A percentile compares a stretch with the other conserved stretches of the same genome.
These are phyloP conservation scores for Adoxophyes honmai DNA, from an alignment of 1,140 invertebrate genomes.

Conservation along the genomic window DNA sequence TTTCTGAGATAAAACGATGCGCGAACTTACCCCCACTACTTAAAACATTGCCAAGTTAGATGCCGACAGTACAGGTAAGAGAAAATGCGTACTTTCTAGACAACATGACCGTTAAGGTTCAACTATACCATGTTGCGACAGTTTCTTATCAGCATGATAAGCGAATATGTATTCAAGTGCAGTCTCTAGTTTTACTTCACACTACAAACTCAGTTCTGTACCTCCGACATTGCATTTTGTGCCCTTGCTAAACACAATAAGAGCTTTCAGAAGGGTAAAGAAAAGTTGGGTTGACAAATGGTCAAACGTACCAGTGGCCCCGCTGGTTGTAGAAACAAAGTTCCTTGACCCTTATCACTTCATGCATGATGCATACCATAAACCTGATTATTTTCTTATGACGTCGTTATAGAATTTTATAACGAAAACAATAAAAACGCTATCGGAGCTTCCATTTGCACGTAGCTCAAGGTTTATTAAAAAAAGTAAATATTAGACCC, in stretches of 20 bases:
- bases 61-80: too few species aligned
- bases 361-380: constrained; percentile 35
- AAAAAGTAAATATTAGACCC: not conserved
- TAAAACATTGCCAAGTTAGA: too few species aligned
- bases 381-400: constrained; percentile 28
- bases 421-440: constrained; percentile 6
- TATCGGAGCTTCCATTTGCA: not conserved
- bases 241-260: constrained; percentile 28
- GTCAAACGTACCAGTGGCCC: constrained; percentile 53
- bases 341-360: constrained; percentile 32
- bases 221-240: constrained; percentile 21
- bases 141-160: constrained; percentile 62
- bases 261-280: constrained; percentile 19
- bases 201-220: constrained; percentile 6
- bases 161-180: constrained; percentile 61
- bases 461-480: not conserved
- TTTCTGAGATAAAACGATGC: too few species aligned
- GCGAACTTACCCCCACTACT: too few species aligned
- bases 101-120: not conserved
- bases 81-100: not conserved
- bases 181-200: constrained; percentile 35
- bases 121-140: constrained; percentile 20
- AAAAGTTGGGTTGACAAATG: constrained; percentile 31
- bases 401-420: constrained; percentile 20
- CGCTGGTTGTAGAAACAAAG: constrained; percentile 37